Evolutionary conservation across 2,888 invertebrate genomes (phyloP), one percentile per base, ranked within the genome.

Genomic region (Adela reaumurella): DNA sequence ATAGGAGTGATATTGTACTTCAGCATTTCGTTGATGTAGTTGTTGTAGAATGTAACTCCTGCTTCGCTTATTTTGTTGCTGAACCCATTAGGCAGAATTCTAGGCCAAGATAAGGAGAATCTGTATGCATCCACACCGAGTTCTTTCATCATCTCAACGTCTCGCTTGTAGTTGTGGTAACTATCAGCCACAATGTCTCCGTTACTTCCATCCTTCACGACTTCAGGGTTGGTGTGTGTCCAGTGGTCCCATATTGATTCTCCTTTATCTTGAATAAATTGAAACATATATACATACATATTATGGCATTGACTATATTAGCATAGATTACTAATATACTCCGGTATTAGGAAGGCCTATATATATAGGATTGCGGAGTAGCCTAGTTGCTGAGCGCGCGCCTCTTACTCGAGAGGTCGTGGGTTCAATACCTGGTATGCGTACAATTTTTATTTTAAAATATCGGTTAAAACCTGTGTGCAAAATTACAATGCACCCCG

Each of bases 1-100:
- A 77, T 62, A 1, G 85, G 85, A 49, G 68, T 60, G 51, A 87
- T 83, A 17, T 69, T 72, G 51, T 73, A 76, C 5, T 62, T 68
- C 5, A 81, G 49, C 4, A 86, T 64, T 53, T 71, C 77, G 55
- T 83, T 62, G 44, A 86, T 81, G 1, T 86, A 57, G 49, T 70
- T 61, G 54, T 84, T 83, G 64, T 89, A 90, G 62, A 85, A 87
- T 20, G 76, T 66, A 11, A 88, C 67, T 3, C 83, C 86, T 3
- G 65, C 67, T 50, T 69, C 58, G 57, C 82, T 86, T 18, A 81
- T 56, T 1, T 59, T 56, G 20, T 69, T 63, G 3, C 62, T 52
- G 35, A 63, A 62, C 17, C 78, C 83, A 46, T 65, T 70, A 0
- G 83, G 81, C 46, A 83, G 58, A 29, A 85, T 65, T 19, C 88